Base-by-base conservation (phyloP, 2,797 vertebrate genomes). In the Mallotus villosus region DNA sequence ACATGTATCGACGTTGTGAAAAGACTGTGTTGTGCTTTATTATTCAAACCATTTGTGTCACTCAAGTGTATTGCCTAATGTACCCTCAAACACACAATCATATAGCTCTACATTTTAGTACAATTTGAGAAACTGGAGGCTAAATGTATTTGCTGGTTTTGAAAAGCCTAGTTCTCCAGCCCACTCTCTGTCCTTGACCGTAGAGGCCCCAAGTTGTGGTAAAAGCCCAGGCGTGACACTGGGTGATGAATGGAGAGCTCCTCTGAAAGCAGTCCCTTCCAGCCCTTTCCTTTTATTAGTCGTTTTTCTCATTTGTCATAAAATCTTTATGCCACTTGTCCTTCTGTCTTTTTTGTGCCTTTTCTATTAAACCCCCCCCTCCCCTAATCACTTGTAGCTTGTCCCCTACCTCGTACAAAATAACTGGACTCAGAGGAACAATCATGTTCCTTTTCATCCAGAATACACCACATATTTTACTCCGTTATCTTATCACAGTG, bases 81-180 rank as follows among this genome's bases (percentile, higher is more conserved):
- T n/a, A 6, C 51, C 17, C 51, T 2, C 51, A 55, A 55, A 55
- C 16, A 46, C 41, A 63, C 24, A 66, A 5, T 24, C 16, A 3
- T 17, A 25, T 14, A 17, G 24, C 37, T 24, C 37, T 46, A 22
- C 41, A 12, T 19, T 46, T 65, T 49, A 2, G 21, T 65, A 16
- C 21, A 49, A 21, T 65, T 51, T 51, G 12, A 12, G 46, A 49
- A 60, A 41, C 59, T 62, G 14, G 41, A 51, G 41, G 69, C 65
- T 77, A 76, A 79, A 67, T 77, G 78, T 34, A 76, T 67, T 76
- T 77, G 80, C 78, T 85, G 83, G 83, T 82, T 80, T 74, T 6
- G 73, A 77, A 80, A 77, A 63, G 63, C 3, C 67, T 71, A 79
- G 77, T 67, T 71, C 16, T 34, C 59, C 73, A 74, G 73, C 63